phyloP scores from a whole-genome alignment of 2,888 invertebrate species.

The Chorisops tibialis region DNA sequence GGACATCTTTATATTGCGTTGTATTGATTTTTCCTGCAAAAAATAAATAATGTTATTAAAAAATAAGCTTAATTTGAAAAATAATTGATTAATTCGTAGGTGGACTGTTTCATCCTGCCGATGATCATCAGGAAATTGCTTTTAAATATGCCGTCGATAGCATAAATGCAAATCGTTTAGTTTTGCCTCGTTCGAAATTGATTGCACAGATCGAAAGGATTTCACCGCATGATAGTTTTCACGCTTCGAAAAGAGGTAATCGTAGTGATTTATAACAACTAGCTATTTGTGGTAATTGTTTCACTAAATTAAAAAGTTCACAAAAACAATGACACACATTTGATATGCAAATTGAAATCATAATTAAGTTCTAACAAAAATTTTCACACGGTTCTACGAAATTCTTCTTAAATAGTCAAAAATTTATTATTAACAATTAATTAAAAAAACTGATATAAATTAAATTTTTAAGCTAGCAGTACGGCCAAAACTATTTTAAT shows the following conservation, averaged over 20 bases:
- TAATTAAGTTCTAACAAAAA: too few relatives aligned
- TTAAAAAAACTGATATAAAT: too few relatives aligned
- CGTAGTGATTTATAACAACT: too few relatives aligned
- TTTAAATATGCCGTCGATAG: slow-evolving; percentile 90
- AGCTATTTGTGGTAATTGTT: too few relatives aligned
- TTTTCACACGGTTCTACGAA: too few relatives aligned
- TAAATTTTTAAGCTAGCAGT: too few relatives aligned
- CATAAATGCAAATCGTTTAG: slow-evolving; percentile 78
- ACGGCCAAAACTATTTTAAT: too few relatives aligned
- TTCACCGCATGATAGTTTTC: slow-evolving; percentile 88
- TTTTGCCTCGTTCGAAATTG: slow-evolving; percentile 81
- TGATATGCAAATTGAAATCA: too few relatives aligned
- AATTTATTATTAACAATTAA: too few relatives aligned
- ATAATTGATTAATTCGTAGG: slow-evolving; percentile 54
- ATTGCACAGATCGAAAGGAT: slow-evolving; percentile 86
- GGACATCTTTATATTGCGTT: neutral
- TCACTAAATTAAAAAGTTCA: too few relatives aligned
- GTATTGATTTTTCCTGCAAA: slow-evolving; percentile 23
- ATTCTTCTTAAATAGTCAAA: too few relatives aligned
- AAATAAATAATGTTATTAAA: neutral
- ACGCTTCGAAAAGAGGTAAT: slow-evolving; percentile 88
- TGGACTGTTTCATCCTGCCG: slow-evolving; percentile 82
- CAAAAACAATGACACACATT: too few relatives aligned
- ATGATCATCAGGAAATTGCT: slow-evolving; percentile 84
- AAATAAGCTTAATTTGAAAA: neutral